These are phyloP conservation scores for Ploceus nigricollis DNA, from an alignment of 2,113 vertebrate genomes.

Conservation along the genomic window DNA sequence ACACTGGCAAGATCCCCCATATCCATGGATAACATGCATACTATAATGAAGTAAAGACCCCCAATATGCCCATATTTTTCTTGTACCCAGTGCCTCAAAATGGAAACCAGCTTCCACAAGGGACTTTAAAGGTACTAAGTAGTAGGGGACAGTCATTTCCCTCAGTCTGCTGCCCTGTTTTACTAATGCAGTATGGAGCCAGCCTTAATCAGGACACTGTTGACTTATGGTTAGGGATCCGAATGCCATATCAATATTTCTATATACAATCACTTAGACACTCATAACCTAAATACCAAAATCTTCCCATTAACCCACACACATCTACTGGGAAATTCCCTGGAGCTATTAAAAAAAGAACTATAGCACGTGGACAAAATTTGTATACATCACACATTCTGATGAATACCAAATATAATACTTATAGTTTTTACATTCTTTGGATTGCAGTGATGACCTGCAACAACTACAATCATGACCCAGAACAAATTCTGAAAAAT, in stretches of 20 bases:
- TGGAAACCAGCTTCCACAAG: background rate
- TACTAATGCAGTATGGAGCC: background rate
- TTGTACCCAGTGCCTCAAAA: background rate
- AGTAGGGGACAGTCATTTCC: background rate
- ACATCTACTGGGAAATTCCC: background rate
- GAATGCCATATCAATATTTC: background rate
- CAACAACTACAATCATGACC: background rate
- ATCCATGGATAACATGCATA: background rate
- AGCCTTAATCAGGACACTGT: background rate
- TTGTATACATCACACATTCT: background rate
- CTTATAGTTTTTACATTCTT: background rate
- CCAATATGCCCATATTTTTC: background rate
- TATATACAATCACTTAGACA: background rate
- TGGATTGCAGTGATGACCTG: background rate
- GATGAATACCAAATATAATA: background rate
- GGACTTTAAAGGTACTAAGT: background rate
- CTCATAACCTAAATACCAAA: background rate
- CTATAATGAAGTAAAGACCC: background rate
- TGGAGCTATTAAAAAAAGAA: background rate
- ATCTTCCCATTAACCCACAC: background rate
- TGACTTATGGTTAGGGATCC: background rate
- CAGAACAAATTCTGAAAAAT: background rate
- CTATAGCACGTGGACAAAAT: background rate
- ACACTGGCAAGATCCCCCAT: background rate
- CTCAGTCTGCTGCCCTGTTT: background rate